phyloP scores from a whole-genome alignment of 2,113 vertebrate genomes.

The Bolborhynchus lineola region DNA sequence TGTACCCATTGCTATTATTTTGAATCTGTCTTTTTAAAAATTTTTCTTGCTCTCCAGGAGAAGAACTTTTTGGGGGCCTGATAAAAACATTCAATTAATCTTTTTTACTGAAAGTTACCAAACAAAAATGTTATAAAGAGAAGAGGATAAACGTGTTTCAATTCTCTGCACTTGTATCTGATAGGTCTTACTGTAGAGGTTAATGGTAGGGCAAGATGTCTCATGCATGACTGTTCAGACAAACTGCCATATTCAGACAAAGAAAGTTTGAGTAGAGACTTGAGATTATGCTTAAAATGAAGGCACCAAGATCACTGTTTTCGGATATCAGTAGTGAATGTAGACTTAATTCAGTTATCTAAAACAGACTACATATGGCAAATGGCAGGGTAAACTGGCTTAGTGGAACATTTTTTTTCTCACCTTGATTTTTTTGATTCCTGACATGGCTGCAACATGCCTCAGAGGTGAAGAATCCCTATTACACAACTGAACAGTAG shows the following conservation, averaged over 20 bases:
- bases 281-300: not conserved
- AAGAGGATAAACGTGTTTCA: not conserved
- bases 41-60: accelerated
- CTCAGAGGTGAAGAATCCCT: not conserved
- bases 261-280: not conserved
- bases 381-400: not conserved
- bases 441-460: not conserved
- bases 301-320: not conserved
- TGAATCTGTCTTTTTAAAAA: not conserved
- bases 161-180: not conserved
- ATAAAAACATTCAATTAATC: not conserved
- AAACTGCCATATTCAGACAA: not conserved
- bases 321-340: not conserved
- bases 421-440: not conserved
- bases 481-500: not conserved
- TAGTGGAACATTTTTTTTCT: not conserved
- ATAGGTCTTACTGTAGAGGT: not conserved
- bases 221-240: not conserved
- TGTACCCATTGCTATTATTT: not conserved
- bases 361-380: not conserved
- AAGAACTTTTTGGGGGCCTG: not conserved
- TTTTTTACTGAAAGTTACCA: not conserved
- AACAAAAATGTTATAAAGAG: not conserved
- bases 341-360: not conserved
- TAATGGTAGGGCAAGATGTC: not conserved